phyloP scores from a whole-genome alignment of 2,113 vertebrate species.

The Pangasianodon gigas region DNA sequence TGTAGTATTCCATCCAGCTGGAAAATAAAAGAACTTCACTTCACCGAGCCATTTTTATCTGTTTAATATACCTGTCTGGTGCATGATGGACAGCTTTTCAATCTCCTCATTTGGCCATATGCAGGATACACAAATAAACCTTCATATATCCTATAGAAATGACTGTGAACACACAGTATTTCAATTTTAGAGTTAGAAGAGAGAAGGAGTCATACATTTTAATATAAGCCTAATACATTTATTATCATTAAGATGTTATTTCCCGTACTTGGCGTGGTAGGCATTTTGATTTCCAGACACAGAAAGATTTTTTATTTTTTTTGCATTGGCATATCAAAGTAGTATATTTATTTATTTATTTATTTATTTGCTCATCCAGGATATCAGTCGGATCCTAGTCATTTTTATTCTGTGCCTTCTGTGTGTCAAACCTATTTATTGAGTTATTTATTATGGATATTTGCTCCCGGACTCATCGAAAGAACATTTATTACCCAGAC shows the following conservation, averaged over 20 bases:
- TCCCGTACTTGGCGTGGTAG: conserved; percentile 61
- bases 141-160: background rate
- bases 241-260: conserved; percentile 67
- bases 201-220: conserved; percentile 54
- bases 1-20: background rate
- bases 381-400: conserved; percentile 10
- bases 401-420: background rate
- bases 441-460: conserved; percentile 15
- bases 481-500: conserved; percentile 23
- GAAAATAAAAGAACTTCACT: background rate
- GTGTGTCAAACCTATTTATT: conserved; percentile 4
- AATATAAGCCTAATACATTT: conserved; percentile 62
- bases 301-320: background rate
- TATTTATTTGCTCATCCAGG: conserved; percentile 50
- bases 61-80: background rate
- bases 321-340: conserved; percentile 60
- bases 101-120: conserved; percentile 35
- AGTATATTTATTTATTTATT: background rate
- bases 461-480: background rate
- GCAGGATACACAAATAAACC: background rate
- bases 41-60: background rate
- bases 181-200: conserved; percentile 56
- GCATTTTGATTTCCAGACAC: conserved; percentile 56
- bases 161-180: conserved; percentile 21
- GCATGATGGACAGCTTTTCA: background rate